Evolutionary conservation across 2,888 invertebrate genomes (phyloP), one percentile per base, ranked within the genome.

Genomic region (Anthophora plumipes): DNA sequence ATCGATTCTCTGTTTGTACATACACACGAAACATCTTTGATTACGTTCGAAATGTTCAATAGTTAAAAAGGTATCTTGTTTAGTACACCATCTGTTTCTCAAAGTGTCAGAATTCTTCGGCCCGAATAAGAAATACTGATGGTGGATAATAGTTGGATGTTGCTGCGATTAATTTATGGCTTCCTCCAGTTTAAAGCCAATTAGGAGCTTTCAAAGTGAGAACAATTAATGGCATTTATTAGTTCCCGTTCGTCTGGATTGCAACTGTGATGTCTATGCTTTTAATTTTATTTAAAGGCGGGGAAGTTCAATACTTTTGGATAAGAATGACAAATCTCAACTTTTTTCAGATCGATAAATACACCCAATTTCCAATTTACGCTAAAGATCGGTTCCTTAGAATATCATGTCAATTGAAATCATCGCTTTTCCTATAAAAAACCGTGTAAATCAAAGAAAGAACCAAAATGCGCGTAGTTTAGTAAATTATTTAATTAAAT

Each of bases 161-260:
- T 37, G 14, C 7, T 11, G 20, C 8, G 14, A 50, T n/a, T 50
- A 20, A 50, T 64, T 64, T 37, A 50, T 17, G 1, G 37, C 52
- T 52, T 66, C 39, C 22, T 22, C 39, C 11, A 22, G 31, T 31
- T 31, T 31, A 31, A 31, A 52, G 1, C 8, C 41, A 67, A n/a
- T 54, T 67, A 25, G n/a, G 8, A 17, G n/a, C 12, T n/a, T 25
- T 22, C 6, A 25, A n/a, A 55, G 25, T 12, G 54, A 25, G 5
- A 66, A 17, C 39, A 52, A 54, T 54, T 63, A 66, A 17, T 20
- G 25, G 31, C 31, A 48, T 31, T 52, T 66, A 52, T 39, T 11
- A 39, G 22, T 14, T 9, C 31, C 20, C 14, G 20, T 20, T 39
- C 39, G 20, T 39, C 39, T 14, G 3, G 7, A 59, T n/a, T 20